A percentile compares a stretch with the other conserved stretches of the same genome.
Evolutionary conservation across 2,797 vertebrate species (phyloP).

Genomic region (Pogoniulus pusillus): DNA sequence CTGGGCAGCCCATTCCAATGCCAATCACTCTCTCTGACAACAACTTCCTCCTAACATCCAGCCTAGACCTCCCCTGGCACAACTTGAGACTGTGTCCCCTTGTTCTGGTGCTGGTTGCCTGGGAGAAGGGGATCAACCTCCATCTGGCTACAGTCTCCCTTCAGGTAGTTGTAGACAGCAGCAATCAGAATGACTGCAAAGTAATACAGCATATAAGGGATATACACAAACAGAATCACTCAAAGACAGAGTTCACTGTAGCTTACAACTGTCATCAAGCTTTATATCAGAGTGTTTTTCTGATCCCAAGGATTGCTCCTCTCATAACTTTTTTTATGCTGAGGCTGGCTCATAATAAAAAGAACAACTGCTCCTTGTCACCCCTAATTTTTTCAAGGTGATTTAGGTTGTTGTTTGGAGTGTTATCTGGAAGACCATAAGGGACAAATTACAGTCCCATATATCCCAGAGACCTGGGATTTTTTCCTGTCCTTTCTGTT

Average conservation of each 20-base stretch:
- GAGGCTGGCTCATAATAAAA: background rate
- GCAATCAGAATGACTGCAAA: background rate
- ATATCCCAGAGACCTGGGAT: background rate
- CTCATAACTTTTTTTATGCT: background rate
- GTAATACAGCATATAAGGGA: background rate
- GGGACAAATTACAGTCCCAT: background rate
- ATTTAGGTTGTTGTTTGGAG: background rate
- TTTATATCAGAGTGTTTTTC: background rate
- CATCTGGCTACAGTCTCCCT: no score
- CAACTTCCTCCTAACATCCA: no score
- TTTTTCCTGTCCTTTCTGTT: background rate
- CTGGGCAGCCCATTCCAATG: no score
- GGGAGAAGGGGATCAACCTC: no score
- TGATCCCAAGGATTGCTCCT: background rate
- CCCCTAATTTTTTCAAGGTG: background rate
- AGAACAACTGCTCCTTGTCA: constrained; percentile 13
- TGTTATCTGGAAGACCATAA: background rate
- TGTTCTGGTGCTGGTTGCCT: no score
- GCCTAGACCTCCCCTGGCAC: no score
- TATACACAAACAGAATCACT: background rate
- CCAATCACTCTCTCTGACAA: no score
- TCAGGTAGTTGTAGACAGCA: no score
- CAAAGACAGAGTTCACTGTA: background rate
- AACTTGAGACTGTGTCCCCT: no score
- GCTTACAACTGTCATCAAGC: background rate